Conservation (phyloP, 2,113 vertebrate species). For the Hippolais icterina region DNA sequence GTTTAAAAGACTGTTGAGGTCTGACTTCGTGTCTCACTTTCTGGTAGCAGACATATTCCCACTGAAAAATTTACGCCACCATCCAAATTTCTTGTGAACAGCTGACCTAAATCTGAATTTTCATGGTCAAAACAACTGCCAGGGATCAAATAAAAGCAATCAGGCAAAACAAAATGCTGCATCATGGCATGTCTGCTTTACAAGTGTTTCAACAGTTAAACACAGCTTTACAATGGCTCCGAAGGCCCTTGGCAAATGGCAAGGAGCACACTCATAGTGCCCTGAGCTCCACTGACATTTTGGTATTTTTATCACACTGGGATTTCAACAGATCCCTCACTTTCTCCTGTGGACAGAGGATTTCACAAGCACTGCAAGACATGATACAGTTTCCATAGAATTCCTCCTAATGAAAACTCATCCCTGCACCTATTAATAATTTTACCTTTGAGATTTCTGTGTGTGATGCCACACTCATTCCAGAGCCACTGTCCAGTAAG, state of each 20-base stretch:
- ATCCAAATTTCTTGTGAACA: slow-evolving; percentile 22
- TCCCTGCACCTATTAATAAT: neutral
- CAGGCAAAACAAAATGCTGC: neutral
- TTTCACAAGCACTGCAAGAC: neutral
- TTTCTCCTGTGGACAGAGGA: neutral
- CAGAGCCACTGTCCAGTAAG: neutral
- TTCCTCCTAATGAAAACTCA: neutral
- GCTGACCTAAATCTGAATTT: slow-evolving; percentile 43
- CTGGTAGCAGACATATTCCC: neutral
- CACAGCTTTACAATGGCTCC: neutral
- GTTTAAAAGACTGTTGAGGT: neutral
- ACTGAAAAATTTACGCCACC: neutral
- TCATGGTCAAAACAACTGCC: slow-evolving; percentile 39
- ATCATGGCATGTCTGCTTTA: neutral
- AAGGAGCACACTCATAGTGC: neutral
- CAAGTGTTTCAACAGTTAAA: slow-evolving; percentile 5
- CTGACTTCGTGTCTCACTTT: neutral
- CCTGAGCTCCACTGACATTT: slow-evolving; percentile 12
- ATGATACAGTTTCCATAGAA: neutral
- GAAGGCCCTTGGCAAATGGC: neutral
- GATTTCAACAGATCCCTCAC: slow-evolving; percentile 19
- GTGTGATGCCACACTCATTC: neutral
- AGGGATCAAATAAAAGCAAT: slow-evolving; percentile 27
- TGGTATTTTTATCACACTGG: slow-evolving; percentile 22
- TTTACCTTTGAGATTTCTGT: neutral